Conservation (phyloP, 2,888 invertebrate genomes). For the Malthinus seriepunctatus region DNA sequence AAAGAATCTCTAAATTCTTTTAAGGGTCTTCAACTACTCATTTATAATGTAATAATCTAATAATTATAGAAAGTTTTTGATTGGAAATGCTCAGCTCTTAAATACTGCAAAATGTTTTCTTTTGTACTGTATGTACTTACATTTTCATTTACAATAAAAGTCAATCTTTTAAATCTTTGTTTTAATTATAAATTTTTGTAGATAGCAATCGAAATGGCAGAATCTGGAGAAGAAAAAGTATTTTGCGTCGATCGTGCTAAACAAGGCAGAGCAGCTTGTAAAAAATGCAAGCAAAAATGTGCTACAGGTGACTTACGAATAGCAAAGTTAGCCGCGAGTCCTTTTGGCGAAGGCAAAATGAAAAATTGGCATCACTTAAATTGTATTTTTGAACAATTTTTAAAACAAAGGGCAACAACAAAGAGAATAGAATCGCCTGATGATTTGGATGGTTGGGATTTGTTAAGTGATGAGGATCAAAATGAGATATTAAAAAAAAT, state of each 20-base stretch:
- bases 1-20: too few relatives aligned
- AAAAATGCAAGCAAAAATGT: slow-evolving; percentile 83
- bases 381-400: slow-evolving; percentile 79
- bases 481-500: slow-evolving; percentile 66
- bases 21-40: too few relatives aligned
- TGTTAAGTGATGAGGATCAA: slow-evolving; percentile 70
- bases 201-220: neutral
- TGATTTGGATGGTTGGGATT: slow-evolving; percentile 79
- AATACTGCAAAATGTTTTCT: too few relatives aligned
- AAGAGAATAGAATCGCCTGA: slow-evolving; percentile 77
- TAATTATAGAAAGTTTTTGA: too few relatives aligned
- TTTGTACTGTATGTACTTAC: too few relatives aligned
- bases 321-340: slow-evolving; percentile 78
- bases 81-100: slow-evolving; percentile 8
- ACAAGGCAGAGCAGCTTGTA: slow-evolving; percentile 79
- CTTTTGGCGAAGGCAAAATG: slow-evolving; percentile 75
- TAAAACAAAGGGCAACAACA: slow-evolving; percentile 78
- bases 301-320: slow-evolving; percentile 72
- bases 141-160: too few relatives aligned
- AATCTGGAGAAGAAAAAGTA: slow-evolving; percentile 54
- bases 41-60: too few relatives aligned
- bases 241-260: slow-evolving; percentile 81
- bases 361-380: slow-evolving; percentile 82
- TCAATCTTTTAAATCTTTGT: neutral
- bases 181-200: neutral